Base-by-base conservation (phyloP, 2,888 invertebrate genomes). In the Leptogaster cylindrica region DNA sequence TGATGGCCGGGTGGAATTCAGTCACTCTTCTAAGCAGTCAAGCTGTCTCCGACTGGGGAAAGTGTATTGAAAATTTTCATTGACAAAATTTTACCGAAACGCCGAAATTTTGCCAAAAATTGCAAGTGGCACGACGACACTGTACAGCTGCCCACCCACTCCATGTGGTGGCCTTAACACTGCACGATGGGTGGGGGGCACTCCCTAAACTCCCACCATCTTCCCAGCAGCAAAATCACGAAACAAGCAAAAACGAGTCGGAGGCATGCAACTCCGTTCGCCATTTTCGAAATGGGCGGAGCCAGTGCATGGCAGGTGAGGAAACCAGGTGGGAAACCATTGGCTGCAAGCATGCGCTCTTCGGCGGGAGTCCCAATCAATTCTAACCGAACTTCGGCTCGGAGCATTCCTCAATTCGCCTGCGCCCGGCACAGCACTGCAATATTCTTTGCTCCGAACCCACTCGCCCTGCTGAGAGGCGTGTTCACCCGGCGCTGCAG, bases 271-370 rank as follows among this genome's bases (percentile, higher is more conserved):
- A 18, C 39, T 65, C 28, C 12, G 73, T 75, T 76, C 79, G 79
- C 79, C 79, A 79, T 79, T 79, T 79, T 79, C 75, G 73, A 77
- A 79, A 74, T 73, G 68, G 79, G 79, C 77, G 79, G 79, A 74
- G 79, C 75, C 75, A 51, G 10, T 12, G 36, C 10, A 14, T 18
- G 18, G n/a, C n/a, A n/a, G n/a, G n/a, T n/a, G n/a, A n/a, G n/a
- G n/a, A n/a, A n/a, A n/a, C n/a, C n/a, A n/a, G n/a, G 10, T 10
- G 39, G 2, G 16, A 14, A 18, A 2, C 63, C 50, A 68, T 67
- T 67, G 69, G 69, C 39, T 55, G 36, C 14, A 41, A 14, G 51
- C 66, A 20, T 55, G 64, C 69, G 69, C 69, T 48, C 12, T 52
- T 48, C 48, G 25, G 14, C 28, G 25, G 7, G n/a, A 46, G 16